A percentile compares a stretch with the other conserved stretches of the same genome.
Conservation (phyloP, 1,140 invertebrate species). For the Drosophila prosaltans region DNA sequence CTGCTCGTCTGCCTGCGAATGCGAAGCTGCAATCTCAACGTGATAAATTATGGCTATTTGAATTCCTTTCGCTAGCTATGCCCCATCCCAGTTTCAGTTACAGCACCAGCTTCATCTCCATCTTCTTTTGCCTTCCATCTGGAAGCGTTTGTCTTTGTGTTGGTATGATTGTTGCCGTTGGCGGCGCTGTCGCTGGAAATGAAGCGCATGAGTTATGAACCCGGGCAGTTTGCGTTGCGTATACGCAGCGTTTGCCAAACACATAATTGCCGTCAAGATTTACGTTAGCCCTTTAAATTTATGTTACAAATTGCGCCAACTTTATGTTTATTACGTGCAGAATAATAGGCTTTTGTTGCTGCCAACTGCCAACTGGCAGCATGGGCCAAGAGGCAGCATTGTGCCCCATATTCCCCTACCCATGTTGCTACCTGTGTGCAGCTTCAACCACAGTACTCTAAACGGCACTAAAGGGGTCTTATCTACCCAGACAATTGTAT, state of each 20-base stretch:
- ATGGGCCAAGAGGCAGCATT: constrained; percentile 3
- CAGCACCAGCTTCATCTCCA: background rate
- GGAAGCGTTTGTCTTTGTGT: constrained; percentile 22
- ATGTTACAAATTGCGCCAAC: constrained; percentile 71
- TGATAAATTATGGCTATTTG: constrained; percentile 75
- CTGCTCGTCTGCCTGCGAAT: constrained; percentile 48
- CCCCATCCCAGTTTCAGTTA: background rate
- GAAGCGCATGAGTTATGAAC: constrained; percentile 71
- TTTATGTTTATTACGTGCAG: constrained; percentile 77
- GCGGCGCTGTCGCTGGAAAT: constrained; percentile 45
- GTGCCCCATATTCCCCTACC: background rate
- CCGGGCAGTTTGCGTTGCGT: constrained; percentile 49
- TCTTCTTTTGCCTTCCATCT: constrained; percentile 16
- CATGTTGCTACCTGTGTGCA: background rate
- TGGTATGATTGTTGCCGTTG: constrained; percentile 26
- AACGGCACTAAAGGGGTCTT: constrained; percentile 53
- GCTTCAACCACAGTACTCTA: constrained; percentile 12
- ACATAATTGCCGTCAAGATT: constrained; percentile 75
- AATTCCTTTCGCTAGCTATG: constrained; percentile 59
- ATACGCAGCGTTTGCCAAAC: constrained; percentile 63
- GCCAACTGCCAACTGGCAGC: constrained; percentile 28
- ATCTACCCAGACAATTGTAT: constrained; percentile 55
- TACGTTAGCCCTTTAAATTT: constrained; percentile 72
- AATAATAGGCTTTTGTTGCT: constrained; percentile 71
- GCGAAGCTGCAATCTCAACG: constrained; percentile 72